phyloP scores from a whole-genome alignment of 2,888 invertebrate species.

The Epistrophe eligans region DNA sequence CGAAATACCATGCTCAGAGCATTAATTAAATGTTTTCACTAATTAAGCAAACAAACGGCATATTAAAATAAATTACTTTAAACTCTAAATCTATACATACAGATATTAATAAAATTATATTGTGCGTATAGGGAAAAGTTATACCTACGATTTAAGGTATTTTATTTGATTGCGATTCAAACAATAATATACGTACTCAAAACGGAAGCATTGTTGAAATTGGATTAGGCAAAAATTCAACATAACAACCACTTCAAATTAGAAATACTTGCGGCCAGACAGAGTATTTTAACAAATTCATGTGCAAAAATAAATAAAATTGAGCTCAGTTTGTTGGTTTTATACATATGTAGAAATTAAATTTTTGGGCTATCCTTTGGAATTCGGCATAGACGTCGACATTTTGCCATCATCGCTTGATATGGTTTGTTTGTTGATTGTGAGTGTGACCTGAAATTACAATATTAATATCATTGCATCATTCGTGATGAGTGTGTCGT shows the following conservation, averaged over 20 bases:
- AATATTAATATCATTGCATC: slow-evolving; percentile 16
- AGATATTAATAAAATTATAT: no score
- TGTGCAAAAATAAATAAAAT: slow-evolving; percentile 35
- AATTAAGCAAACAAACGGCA: slow-evolving; percentile 57
- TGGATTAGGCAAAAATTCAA: slow-evolving; percentile 47
- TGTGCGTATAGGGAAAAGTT: neutral
- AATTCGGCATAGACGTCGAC: neutral
- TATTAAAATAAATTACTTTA: slow-evolving; percentile 61
- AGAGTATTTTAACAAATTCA: slow-evolving; percentile 57
- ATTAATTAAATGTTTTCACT: slow-evolving; percentile 59
- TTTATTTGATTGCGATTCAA: slow-evolving; percentile 34
- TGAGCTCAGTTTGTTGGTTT: slow-evolving; percentile 18
- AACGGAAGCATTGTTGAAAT: slow-evolving; percentile 43
- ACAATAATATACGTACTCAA: neutral
- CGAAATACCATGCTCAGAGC: slow-evolving; percentile 8
- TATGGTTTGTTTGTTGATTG: neutral
- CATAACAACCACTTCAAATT: slow-evolving; percentile 63
- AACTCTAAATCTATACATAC: neutral
- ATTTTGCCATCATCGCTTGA: no score
- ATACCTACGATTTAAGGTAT: slow-evolving; percentile 35
- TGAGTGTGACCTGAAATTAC: neutral
- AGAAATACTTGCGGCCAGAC: slow-evolving; percentile 67
- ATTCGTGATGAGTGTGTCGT: neutral
- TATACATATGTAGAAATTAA: neutral
- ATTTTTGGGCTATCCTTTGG: neutral